phyloP scores from a whole-genome alignment of 2,888 invertebrate species.

The Phengaris arion region DNA sequence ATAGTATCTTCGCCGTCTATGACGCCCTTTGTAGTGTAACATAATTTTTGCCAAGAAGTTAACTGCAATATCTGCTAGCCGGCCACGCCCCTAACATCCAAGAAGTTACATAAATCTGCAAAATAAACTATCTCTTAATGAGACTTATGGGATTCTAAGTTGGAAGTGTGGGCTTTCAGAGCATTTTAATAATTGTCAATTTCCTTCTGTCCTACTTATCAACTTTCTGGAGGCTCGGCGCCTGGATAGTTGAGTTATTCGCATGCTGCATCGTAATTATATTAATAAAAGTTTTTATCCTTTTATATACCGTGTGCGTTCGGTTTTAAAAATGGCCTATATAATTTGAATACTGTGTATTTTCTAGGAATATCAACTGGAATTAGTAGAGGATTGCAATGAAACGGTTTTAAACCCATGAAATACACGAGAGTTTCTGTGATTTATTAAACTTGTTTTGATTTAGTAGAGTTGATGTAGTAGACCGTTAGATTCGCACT shows the following conservation, averaged over 20 bases:
- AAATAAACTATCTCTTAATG: not conserved
- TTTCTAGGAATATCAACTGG: too few relatives aligned
- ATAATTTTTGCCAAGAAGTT: not conserved
- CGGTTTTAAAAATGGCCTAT: too few relatives aligned
- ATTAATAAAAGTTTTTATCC: not conserved
- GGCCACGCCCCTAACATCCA: not conserved
- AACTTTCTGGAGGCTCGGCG: not conserved
- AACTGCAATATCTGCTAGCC: not conserved
- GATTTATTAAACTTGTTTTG: too few relatives aligned
- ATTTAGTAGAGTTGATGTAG: too few relatives aligned
- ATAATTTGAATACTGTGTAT: too few relatives aligned
- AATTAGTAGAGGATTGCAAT: too few relatives aligned
- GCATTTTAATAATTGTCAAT: not conserved
- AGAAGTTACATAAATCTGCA: constrained; percentile 1
- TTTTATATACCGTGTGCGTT: not conserved
- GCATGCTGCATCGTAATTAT: not conserved
- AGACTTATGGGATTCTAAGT: not conserved
- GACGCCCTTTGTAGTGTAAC: not conserved
- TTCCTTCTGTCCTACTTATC: not conserved
- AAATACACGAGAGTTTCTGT: too few relatives aligned
- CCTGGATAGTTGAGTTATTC: not conserved
- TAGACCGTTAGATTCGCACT: too few relatives aligned
- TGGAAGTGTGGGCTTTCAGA: constrained; percentile 5
- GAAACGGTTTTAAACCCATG: too few relatives aligned
- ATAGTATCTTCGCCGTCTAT: too few relatives aligned